Evolutionary conservation across 2,888 invertebrate species (phyloP).

Genomic region (Melanophora roralis): DNA sequence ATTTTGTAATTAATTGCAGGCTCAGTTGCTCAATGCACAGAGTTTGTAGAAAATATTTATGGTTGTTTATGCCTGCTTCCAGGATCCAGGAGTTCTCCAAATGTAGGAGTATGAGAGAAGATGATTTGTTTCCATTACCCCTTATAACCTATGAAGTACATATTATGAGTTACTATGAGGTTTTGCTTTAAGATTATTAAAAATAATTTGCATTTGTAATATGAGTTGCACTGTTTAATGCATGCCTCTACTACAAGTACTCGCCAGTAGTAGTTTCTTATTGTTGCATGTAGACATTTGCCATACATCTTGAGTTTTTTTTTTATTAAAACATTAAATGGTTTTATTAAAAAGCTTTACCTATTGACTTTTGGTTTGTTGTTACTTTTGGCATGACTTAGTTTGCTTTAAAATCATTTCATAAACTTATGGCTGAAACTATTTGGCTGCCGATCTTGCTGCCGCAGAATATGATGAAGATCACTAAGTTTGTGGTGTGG

Average conservation of each 20-base stretch:
- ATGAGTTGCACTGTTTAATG: no score
- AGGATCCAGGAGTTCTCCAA: no score
- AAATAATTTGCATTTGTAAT: no score
- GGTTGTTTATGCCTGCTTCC: no score
- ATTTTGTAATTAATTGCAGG: no score
- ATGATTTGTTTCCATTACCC: no score
- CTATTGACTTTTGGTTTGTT: constrained; percentile 52
- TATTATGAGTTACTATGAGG: no score
- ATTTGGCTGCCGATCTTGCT: not conserved
- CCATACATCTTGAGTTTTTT: constrained; percentile 25
- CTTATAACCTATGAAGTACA: no score
- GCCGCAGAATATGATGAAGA: constrained; percentile 41
- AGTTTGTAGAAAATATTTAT: no score
- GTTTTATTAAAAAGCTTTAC: constrained; percentile 60
- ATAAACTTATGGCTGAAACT: not conserved
- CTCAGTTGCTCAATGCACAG: no score
- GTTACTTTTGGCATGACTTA: constrained; percentile 12
- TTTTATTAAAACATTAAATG: constrained; percentile 54
- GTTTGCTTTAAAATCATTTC: not conserved
- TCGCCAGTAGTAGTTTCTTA: constrained; percentile 16
- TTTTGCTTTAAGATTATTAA: no score
- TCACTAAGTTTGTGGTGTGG: constrained; percentile 37
- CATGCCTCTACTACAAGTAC: not conserved
- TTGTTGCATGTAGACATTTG: constrained; percentile 6
- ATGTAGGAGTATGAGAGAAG: no score